Percentiles rank a stretch among this genome's conserved stretches.
These are phyloP conservation scores for Thamnophis elegans DNA, from an alignment of 2,797 vertebrate genomes.

Conservation along the genomic window DNA sequence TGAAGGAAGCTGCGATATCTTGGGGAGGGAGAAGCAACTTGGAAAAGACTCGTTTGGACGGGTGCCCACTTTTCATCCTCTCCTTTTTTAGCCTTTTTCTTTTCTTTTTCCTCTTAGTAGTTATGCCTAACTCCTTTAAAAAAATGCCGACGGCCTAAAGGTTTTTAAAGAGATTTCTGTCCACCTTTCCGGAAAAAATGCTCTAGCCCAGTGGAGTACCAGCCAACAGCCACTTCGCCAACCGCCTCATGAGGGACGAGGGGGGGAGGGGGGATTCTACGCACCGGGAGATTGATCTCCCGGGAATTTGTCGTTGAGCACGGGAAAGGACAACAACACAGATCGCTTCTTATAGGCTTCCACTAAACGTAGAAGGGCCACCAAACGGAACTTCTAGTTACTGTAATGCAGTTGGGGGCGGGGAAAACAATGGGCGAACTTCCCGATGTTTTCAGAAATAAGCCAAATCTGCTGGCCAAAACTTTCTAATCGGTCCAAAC, in stretches of 20 bases:
- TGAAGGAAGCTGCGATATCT: constrained; percentile 16
- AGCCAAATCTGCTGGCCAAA: not conserved
- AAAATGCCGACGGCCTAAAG: not conserved
- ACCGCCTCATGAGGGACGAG: no score
- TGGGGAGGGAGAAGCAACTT: not conserved
- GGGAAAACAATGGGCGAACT: not conserved
- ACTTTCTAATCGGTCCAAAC: not conserved
- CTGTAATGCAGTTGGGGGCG: not conserved
- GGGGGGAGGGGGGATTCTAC: no score
- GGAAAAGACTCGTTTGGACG: not conserved
- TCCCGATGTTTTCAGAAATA: not conserved
- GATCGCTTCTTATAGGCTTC: not conserved
- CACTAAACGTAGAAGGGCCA: not conserved
- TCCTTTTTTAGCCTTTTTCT: not conserved
- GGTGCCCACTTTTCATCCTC: not conserved
- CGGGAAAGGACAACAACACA: no score
- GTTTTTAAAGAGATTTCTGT: not conserved
- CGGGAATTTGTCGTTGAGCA: no score
- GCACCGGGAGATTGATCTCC: not conserved
- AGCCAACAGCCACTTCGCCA: not conserved
- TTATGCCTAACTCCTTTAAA: not conserved
- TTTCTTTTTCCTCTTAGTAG: not conserved
- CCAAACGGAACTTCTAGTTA: not conserved
- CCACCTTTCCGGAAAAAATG: not conserved
- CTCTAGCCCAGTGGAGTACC: not conserved